A percentile compares a stretch with the other conserved stretches of the same genome.
Conservation (phyloP, 2,113 vertebrate species). For the Anolis sagrei region DNA sequence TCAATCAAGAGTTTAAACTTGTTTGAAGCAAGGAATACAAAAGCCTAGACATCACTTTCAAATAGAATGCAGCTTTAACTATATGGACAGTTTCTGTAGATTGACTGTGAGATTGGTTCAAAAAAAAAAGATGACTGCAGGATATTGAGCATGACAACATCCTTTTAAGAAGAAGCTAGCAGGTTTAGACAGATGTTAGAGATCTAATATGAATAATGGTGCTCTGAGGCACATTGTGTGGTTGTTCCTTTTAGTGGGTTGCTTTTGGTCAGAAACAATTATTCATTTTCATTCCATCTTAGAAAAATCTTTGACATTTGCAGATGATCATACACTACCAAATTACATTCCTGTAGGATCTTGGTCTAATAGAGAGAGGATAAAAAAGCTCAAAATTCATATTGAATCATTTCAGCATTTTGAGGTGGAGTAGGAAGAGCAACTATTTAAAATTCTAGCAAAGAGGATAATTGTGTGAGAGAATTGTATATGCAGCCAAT, state of each 20-base stretch:
- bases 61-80: too few relatives aligned
- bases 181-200: not conserved
- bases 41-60: too few relatives aligned
- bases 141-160: not conserved
- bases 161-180: not conserved
- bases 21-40: too few relatives aligned
- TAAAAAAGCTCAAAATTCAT: not conserved
- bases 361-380: not conserved
- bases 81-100: too few relatives aligned
- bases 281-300: not conserved
- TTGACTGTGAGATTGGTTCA: not conserved
- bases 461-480: slow-evolving; percentile 31
- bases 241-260: not conserved
- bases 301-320: not conserved
- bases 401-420: slow-evolving; percentile 14
- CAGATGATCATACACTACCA: not conserved
- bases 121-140: not conserved
- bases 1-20: too few relatives aligned
- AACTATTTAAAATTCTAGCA: slow-evolving; percentile 35
- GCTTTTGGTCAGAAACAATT: not conserved
- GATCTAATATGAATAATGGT: not conserved
- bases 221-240: not conserved
- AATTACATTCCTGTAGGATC: not conserved
- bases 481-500: not conserved
- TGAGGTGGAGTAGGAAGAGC: slow-evolving; percentile 45